Percentiles rank a stretch among this genome's conserved stretches.
Evolutionary conservation across 2,797 vertebrate species (phyloP).

Genomic region (Lateolabrax maculatus): DNA sequence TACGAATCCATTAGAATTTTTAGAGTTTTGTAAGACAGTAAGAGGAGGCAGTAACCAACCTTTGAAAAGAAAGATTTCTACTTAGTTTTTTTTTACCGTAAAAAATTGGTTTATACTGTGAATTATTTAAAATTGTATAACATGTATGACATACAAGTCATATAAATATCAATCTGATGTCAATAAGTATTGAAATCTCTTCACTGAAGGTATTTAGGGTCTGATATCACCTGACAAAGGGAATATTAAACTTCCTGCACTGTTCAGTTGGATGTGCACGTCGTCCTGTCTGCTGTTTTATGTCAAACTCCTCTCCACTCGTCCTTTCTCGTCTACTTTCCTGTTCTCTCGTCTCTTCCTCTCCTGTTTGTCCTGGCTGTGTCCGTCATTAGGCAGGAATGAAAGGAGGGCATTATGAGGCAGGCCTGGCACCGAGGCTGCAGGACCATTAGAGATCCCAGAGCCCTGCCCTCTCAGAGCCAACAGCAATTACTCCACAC

Average conservation of each 20-base stretch:
- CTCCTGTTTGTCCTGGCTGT: constrained; percentile 64
- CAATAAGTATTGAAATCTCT: not conserved
- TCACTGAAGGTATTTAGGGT: not conserved
- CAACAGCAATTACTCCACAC: constrained; percentile 68
- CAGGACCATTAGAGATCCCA: constrained; percentile 66
- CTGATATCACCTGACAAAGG: not conserved
- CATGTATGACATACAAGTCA: not conserved
- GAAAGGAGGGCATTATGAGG: constrained; percentile 80
- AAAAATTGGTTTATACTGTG: not conserved
- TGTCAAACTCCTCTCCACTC: constrained; percentile 39
- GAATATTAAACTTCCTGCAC: not conserved
- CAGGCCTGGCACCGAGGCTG: constrained; percentile 60
- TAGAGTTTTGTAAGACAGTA: not conserved
- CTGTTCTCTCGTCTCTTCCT: constrained; percentile 30
- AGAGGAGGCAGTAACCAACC: not conserved
- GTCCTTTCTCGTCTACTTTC: constrained; percentile 23
- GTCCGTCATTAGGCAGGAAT: constrained; percentile 71
- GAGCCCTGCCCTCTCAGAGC: constrained; percentile 52
- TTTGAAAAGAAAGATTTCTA: not conserved
- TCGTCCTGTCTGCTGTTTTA: constrained; percentile 30
- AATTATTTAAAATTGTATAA: not conserved
- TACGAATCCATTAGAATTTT: too few species aligned
- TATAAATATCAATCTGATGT: not conserved
- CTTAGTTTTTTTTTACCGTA: not conserved
- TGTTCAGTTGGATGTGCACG: constrained; percentile 8